Base-by-base conservation (phyloP, 2,888 invertebrate genomes). In the Drosophila histrio region DNA sequence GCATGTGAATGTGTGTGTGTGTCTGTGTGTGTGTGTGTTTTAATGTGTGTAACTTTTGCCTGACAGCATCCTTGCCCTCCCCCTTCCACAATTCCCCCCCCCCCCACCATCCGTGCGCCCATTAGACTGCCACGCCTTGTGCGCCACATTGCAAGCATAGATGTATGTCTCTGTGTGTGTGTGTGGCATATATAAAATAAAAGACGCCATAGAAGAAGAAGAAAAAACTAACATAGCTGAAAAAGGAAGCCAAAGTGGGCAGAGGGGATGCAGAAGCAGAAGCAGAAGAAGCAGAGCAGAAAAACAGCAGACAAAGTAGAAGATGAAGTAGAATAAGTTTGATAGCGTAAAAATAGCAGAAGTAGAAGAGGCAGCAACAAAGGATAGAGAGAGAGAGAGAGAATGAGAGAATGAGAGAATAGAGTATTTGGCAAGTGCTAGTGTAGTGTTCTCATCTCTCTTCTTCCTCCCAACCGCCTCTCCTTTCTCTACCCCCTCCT, bases 171-270 rank as follows among this genome's bases (percentile, higher is more conserved):
- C 17, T 32, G 17, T 47, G 46, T 21, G 30, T 56, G 26, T 38
- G 56, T 56, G 44, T 71, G 72, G 68, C 74, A 72, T 73, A 73
- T 59, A 72, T 72, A 72, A 72, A 72, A 72, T 66, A 50, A 38
- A 65, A 60, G 59, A 65, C 44, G 72, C 32, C 46, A 63, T 53
- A 57, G 22, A 49, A 63, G 47, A 39, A 67, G 53, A 47, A 62
- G 63, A 38, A 56, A 56, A 15, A 72, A 26, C 44, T 13, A 52
- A 52, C 38, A 41, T 47, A 72, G 46, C 57, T 32, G 36, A 30
- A 49, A 32, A 43, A 32, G 53, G 32, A 54, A 53, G 22, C n/a
- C 34, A 53, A 22, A 41, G n/a, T n/a, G 15, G 26, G 41, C 41
- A 41, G 32, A 8, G n/a, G 19, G n/a, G 26, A n/a, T 13, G n/a